Evolutionary conservation across 2,888 invertebrate species (phyloP), one percentile per base, ranked within the genome.

Genomic region (Chrysolina haemoptera): DNA sequence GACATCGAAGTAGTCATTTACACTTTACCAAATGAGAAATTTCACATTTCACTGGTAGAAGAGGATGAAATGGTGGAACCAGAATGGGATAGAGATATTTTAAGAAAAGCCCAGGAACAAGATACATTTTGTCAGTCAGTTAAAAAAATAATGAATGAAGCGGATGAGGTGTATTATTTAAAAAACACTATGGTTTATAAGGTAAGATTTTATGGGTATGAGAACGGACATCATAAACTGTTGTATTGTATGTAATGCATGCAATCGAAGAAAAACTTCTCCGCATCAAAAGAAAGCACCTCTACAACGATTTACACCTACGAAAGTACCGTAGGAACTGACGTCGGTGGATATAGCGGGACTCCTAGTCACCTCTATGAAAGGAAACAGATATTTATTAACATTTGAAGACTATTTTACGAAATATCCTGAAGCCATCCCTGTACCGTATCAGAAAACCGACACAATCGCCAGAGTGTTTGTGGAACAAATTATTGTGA

Each of bases 261-360:
- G 84, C 69, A 80, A 79, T 68, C 66, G 78, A 40, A 70, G 78
- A 12, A 83, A 84, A 75, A 81, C 79, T 0, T 64, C 70, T 1
- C 77, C 79, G 4, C 78, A 80, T 62, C 41, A 73, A 20, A 73
- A 76, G 59, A 69, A 75, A 43, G 78, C 76, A 14, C 80, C 79
- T 9, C 50, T 82, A 22, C 82, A 81, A 68, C 55, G 46, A n/a
- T 78, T 81, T 59, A 77, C 79, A 8, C 27, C 78, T 43, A 71
- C 75, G 1, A 18, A 68, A 6, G 35, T 22, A 22, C 81, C 82
- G 11, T 82, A 82, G 68, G 78, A 82, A 62, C 62, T 79, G 18
- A 73, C 78, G 8, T 70, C 78, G 16, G 71, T 84, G 77, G 83
- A 85, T 62, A 76, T 85, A 12, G 83, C 82, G 1, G 84, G 84